These are phyloP conservation scores for Beroe forskalii DNA, from an alignment of 37 sponge, comb jelly and placozoan species.

Conservation along the genomic window DNA sequence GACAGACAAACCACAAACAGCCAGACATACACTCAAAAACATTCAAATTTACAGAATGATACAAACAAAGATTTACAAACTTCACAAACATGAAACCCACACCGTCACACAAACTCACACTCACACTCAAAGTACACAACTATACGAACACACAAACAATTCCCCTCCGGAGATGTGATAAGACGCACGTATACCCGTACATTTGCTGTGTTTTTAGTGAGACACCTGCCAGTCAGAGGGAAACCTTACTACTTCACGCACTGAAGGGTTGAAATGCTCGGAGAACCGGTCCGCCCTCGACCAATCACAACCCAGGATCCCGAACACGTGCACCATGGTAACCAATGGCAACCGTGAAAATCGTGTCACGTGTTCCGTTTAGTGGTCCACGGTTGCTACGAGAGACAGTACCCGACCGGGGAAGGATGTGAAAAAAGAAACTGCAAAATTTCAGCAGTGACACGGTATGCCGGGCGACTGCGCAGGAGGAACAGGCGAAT, in stretches of 20 bases:
- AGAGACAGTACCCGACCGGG: neutral
- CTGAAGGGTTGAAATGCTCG: constrained; percentile 36
- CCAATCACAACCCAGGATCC: neutral
- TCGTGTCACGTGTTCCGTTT: neutral
- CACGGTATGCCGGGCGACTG: no score
- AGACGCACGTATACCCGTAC: neutral
- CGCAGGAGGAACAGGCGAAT: no score
- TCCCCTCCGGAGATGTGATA: neutral
- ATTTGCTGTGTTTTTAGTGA: constrained; percentile 29
- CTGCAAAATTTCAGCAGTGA: no score
- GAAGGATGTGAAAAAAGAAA: neutral
- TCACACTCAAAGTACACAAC: no score
- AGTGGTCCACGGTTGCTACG: neutral
- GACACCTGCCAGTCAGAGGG: constrained; percentile 60
- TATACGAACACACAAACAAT: neutral
- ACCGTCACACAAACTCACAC: neutral
- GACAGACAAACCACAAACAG: neutral
- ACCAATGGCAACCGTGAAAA: neutral
- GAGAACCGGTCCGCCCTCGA: neutral
- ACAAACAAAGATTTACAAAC: neutral
- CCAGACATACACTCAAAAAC: neutral
- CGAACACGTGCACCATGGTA: neutral
- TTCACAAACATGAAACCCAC: neutral
- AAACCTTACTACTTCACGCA: constrained; percentile 8
- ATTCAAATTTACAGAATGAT: neutral